Evolutionary conservation across 1,140 invertebrate species (phyloP).

Genomic region (Littorina saxatilis): DNA sequence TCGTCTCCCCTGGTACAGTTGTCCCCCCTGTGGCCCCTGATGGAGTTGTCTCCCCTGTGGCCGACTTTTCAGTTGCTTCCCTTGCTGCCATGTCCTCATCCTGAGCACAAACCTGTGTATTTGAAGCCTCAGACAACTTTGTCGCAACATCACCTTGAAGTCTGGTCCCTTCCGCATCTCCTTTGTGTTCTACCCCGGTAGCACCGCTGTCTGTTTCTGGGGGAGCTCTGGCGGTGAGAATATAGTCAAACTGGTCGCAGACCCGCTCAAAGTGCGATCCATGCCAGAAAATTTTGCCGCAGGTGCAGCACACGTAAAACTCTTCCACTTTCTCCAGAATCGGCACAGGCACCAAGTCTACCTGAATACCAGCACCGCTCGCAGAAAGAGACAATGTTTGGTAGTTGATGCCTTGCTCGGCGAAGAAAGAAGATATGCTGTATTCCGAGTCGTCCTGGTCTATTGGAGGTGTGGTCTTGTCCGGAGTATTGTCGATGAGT

Average conservation of each 20-base stretch:
- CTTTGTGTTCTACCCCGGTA: too few species aligned
- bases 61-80: too few species aligned
- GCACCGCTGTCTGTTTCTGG: not conserved
- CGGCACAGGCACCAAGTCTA: conserved; percentile 75
- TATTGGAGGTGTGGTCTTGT: not conserved
- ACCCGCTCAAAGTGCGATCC: conserved; percentile 79
- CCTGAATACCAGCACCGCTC: conserved; percentile 75
- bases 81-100: too few species aligned
- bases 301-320: conserved; percentile 81
- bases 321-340: conserved; percentile 58
- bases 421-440: conserved; percentile 26
- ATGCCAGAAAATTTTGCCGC: conserved; percentile 83
- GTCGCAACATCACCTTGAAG: too few species aligned
- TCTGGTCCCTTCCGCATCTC: too few species aligned
- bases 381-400: conserved; percentile 47
- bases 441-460: not conserved
- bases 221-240: conserved; percentile 45
- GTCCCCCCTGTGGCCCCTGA: too few species aligned
- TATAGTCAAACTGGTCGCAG: conserved; percentile 67
- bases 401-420: conserved; percentile 56
- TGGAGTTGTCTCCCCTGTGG: too few species aligned
- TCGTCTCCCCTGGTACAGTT: too few species aligned
- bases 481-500: not conserved
- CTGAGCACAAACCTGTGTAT: too few species aligned
- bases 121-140: too few species aligned